phyloP scores from a whole-genome alignment of 2,888 invertebrate species.

The Bombylius major region DNA sequence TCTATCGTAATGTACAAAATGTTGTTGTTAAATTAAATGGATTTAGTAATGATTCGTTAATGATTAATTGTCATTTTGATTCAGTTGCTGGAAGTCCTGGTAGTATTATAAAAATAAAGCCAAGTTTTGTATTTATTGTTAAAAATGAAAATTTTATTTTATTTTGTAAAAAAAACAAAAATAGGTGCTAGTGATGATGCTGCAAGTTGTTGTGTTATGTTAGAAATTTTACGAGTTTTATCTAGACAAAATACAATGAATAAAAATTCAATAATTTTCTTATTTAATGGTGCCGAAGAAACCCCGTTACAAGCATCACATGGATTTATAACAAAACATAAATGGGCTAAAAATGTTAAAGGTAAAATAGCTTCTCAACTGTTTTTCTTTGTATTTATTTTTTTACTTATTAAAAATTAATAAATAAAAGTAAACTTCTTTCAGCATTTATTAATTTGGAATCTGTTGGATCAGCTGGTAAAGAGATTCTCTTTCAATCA shows the following conservation, averaged over 20 bases:
- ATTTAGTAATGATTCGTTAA: slow-evolving; percentile 44
- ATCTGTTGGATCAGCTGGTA: slow-evolving; percentile 78
- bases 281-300: slow-evolving; percentile 66
- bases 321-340: slow-evolving; percentile 82
- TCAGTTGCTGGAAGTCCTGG: slow-evolving; percentile 79
- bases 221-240: slow-evolving; percentile 49
- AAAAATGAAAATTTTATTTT: neutral
- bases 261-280: slow-evolving; percentile 49
- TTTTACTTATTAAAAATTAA: slow-evolving; percentile 14
- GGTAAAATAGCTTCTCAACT: slow-evolving; percentile 12
- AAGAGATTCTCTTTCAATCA: slow-evolving; percentile 78
- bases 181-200: slow-evolving; percentile 30
- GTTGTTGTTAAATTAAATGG: slow-evolving; percentile 61
- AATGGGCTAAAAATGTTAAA: slow-evolving; percentile 56
- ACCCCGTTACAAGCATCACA: slow-evolving; percentile 60
- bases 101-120: slow-evolving; percentile 23
- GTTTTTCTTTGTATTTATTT: neutral
- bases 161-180: neutral
- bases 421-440: neutral
- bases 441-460: slow-evolving; percentile 73
- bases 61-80: slow-evolving; percentile 89
- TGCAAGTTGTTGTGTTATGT: slow-evolving; percentile 46
- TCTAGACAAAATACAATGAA: slow-evolving; percentile 37
- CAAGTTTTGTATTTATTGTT: no score
- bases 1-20: slow-evolving; percentile 71